Conservation (phyloP, 1,140 invertebrate species). For the Trachymyrmex cornetzi region DNA sequence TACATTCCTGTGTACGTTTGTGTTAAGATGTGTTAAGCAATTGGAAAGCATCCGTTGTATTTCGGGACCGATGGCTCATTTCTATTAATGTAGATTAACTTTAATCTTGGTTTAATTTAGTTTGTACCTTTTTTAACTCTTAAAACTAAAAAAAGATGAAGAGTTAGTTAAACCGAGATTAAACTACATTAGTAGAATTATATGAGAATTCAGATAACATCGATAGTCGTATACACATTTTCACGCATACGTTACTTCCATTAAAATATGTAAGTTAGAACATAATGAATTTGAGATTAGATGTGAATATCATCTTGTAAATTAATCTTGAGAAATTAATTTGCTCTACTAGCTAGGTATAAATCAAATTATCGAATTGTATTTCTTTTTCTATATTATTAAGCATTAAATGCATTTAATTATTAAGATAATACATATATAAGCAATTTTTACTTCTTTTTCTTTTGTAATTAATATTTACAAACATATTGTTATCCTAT, state of each 20-base stretch:
- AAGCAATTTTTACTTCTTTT: slow-evolving; percentile 17
- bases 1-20: no score
- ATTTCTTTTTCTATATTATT: slow-evolving; percentile 13
- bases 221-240: slow-evolving; percentile 29
- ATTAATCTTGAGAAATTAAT: slow-evolving; percentile 25
- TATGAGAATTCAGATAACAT: background rate
- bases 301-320: slow-evolving; percentile 26
- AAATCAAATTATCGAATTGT: background rate
- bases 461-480: slow-evolving; percentile 27
- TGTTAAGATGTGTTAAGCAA: no score
- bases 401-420: background rate
- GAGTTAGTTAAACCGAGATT: no score
- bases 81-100: no score
- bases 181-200: no score
- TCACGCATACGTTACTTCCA: slow-evolving; percentile 30
- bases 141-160: no score
- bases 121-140: no score
- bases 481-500: slow-evolving; percentile 22
- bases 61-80: no score
- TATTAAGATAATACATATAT: background rate
- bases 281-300: slow-evolving; percentile 39
- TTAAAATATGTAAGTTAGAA: slow-evolving; percentile 30
- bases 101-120: no score
- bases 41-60: no score
- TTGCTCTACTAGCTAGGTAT: slow-evolving; percentile 31